These are phyloP conservation scores for Gambusia yucatana DNA, from an alignment of 2,797 vertebrate species.

Conservation along the genomic window DNA sequence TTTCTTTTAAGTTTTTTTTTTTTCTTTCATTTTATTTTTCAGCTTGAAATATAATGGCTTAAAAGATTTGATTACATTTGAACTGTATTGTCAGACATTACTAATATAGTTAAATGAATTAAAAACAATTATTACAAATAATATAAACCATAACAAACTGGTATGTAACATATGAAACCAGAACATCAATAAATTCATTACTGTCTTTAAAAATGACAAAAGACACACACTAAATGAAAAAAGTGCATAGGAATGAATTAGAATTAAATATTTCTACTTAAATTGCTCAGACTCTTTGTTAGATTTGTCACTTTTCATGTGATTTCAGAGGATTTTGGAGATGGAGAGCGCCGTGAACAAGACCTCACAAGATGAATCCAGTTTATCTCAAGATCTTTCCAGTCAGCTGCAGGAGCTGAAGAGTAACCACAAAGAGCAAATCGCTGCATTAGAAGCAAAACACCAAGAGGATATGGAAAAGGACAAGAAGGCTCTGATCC, in stretches of 20 bases:
- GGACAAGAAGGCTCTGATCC: conserved; percentile 77
- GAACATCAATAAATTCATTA: neutral
- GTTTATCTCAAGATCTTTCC: conserved; percentile 77
- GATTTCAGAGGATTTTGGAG: conserved; percentile 91
- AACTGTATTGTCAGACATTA: neutral
- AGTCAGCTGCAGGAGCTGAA: conserved; percentile 83
- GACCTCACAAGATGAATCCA: conserved; percentile 78
- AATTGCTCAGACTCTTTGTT: conserved; percentile 13
- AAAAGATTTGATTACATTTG: neutral
- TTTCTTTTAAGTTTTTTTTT: neutral
- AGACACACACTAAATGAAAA: neutral
- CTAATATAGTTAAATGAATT: neutral
- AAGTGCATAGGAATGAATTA: neutral
- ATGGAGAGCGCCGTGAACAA: conserved; percentile 88
- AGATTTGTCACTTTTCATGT: conserved; percentile 34
- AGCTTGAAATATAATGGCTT: neutral
- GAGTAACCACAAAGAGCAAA: conserved; percentile 83
- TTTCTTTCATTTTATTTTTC: neutral
- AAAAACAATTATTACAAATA: neutral
- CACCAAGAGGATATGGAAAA: conserved; percentile 85
- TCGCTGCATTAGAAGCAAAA: conserved; percentile 80
- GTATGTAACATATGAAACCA: neutral
- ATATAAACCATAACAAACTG: neutral
- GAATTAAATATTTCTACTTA: neutral
- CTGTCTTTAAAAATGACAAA: neutral